Evolutionary conservation across 2,888 invertebrate genomes (phyloP), one percentile per base, ranked within the genome.

Genomic region (Geophilus truncorum): DNA sequence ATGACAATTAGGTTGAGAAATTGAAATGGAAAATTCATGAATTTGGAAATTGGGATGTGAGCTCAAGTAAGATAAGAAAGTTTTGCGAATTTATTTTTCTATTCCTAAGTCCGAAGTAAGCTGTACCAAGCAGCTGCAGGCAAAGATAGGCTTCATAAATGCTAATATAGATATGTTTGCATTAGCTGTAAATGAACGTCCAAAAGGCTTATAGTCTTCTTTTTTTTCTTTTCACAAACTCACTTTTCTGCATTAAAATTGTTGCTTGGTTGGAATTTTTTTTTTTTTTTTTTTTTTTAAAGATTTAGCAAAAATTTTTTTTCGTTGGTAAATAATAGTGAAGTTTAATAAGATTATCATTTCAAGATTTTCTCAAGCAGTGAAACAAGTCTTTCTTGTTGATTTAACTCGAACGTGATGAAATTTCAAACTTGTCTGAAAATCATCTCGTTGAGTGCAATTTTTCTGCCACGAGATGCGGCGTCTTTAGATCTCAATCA

Each of bases 11-110:
- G 70, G 70, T 70, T 9, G 70, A 70, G 70, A 70, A 70, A 70
- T 70, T 70, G 70, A 70, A 70, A 70, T 70, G 70, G 70, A 70
- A 70, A 70, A 70, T 70, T 70, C 70, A 70, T 70, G 70, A 70
- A 70, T 70, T 70, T 70, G 70, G 70, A 70, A 70, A 70, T 70
- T 70, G 70, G 51, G 70, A 23, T 70, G 70, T 70, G 70, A 70
- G 70, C 70, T 70, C 70, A 70, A 70, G 70, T 70, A 70, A 70
- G 70, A 70, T 70, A 70, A 70, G 70, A 70, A 70, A 70, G 70
- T 70, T 70, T 70, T 70, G 70, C 70, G 70, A 70, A 70, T 70
- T 70, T 70, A 70, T 70, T 70, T 70, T 70, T 70, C 70, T 70
- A 70, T 70, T 70, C 70, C 70, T 70, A 70, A 70, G 70, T 70